Conservation (phyloP, 2,113 vertebrate species). For the Larimichthys polyactis region DNA sequence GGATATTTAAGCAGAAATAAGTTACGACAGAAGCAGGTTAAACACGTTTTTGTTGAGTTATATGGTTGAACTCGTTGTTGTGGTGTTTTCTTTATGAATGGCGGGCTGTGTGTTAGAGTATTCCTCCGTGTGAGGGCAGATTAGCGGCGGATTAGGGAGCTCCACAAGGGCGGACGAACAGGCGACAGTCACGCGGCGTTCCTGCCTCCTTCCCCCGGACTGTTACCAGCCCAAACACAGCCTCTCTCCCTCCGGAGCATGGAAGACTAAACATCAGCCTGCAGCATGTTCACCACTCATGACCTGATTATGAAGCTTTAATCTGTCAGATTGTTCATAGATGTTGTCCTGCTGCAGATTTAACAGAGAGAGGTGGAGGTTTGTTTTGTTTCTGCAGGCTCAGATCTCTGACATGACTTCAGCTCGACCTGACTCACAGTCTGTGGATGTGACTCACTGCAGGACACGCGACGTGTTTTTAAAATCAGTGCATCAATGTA, state of each 20-base stretch:
- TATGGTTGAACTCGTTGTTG: not conserved
- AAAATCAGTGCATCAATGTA: too few species aligned
- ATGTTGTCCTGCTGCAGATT: too few species aligned
- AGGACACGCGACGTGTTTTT: too few species aligned
- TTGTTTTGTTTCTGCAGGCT: not conserved
- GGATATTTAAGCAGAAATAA: not conserved
- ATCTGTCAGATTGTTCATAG: not conserved
- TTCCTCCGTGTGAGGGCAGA: conserved; percentile 70
- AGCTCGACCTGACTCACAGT: not conserved
- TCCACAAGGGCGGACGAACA: conserved; percentile 79
- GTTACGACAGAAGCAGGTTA: not conserved
- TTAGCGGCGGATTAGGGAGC: conserved; percentile 82
- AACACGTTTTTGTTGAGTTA: not conserved
- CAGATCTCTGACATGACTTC: not conserved
- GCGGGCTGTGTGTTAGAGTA: conserved; percentile 60
- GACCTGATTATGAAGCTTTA: too few species aligned
- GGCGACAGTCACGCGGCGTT: conserved; percentile 49
- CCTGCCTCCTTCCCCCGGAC: conserved; percentile 1
- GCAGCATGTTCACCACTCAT: not conserved
- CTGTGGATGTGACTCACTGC: too few species aligned
- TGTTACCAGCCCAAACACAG: not conserved
- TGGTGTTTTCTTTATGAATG: conserved; percentile 37
- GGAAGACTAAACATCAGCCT: too few species aligned
- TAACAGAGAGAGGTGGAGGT: not conserved
- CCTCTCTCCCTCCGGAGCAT: too few species aligned